Conservation (phyloP, 92 coral and sea anemone species). For the Blastomussa wellsi region DNA sequence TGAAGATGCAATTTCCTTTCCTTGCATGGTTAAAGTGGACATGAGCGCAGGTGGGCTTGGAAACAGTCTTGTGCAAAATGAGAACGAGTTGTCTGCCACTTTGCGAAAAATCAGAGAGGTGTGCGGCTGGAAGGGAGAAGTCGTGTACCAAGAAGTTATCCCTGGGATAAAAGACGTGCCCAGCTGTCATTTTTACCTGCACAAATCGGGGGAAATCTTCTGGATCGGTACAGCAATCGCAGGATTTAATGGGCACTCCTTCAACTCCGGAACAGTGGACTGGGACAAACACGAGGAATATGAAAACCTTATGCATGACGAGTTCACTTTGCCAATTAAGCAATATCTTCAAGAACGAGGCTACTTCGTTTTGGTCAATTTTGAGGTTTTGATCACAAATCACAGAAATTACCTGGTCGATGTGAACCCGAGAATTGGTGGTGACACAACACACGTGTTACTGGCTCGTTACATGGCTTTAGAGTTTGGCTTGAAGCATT, state of each 20-base stretch:
- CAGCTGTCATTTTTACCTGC: background rate
- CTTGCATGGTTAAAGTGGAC: conserved; percentile 17
- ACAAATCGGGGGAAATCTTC: background rate
- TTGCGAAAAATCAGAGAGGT: background rate
- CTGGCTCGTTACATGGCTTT: conserved; percentile 8
- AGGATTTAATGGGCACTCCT: background rate
- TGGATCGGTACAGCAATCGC: background rate
- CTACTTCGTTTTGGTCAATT: background rate
- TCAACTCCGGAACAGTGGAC: background rate
- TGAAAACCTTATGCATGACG: background rate
- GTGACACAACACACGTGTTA: background rate
- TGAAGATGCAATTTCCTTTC: background rate
- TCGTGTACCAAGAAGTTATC: background rate
- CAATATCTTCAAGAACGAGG: conserved; percentile 1
- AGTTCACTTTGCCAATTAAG: conserved; percentile 8
- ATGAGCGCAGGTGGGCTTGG: background rate
- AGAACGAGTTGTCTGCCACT: background rate
- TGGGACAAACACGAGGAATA: conserved; percentile 3
- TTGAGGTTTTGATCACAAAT: background rate
- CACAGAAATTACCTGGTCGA: background rate
- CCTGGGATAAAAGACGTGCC: background rate
- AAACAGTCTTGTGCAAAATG: background rate
- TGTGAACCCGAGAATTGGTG: conserved; percentile 8
- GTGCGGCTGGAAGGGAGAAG: background rate
- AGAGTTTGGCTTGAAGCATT: conserved; percentile 12